Evolutionary conservation across 1,140 invertebrate genomes (phyloP).

Genomic region (Ips typographus): DNA sequence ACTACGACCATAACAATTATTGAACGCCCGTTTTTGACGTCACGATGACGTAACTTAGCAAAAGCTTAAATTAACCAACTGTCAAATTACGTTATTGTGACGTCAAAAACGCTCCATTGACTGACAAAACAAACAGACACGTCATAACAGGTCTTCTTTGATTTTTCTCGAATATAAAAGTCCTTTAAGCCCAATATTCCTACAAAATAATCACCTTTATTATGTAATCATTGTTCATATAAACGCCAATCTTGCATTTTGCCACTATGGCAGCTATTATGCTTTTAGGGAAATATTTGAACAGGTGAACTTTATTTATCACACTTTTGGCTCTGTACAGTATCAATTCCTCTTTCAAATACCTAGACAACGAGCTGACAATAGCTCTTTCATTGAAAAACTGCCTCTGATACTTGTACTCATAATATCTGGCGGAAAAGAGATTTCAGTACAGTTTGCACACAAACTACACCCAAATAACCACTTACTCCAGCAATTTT

Average conservation of each 20-base stretch:
- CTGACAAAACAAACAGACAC: too few relatives aligned
- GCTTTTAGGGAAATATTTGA: constrained; percentile 48
- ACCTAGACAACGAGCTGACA: constrained; percentile 27
- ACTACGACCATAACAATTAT: too few relatives aligned
- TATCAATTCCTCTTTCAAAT: constrained; percentile 49
- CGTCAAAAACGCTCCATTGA: too few relatives aligned
- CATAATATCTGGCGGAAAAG: constrained; percentile 6
- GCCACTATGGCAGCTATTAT: constrained; percentile 46
- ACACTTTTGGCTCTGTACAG: constrained; percentile 50
- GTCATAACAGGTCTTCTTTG: too few relatives aligned
- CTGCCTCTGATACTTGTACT: constrained; percentile 27
- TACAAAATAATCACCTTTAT: too few relatives aligned
- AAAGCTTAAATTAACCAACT: too few relatives aligned
- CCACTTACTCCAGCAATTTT: constrained; percentile 21
- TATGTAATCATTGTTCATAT: constrained; percentile 52
- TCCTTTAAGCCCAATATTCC: too few relatives aligned
- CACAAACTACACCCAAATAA: not conserved
- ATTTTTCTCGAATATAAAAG: too few relatives aligned
- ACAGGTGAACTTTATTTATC: constrained; percentile 50
- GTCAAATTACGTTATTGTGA: too few relatives aligned
- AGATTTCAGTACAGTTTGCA: not conserved
- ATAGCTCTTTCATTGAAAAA: constrained; percentile 36
- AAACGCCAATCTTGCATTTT: constrained; percentile 50
- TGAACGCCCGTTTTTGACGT: too few relatives aligned
- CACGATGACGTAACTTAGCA: too few relatives aligned